These are phyloP conservation scores for Cacoxenus indagator DNA, from an alignment of 2,888 invertebrate species.

Conservation along the genomic window DNA sequence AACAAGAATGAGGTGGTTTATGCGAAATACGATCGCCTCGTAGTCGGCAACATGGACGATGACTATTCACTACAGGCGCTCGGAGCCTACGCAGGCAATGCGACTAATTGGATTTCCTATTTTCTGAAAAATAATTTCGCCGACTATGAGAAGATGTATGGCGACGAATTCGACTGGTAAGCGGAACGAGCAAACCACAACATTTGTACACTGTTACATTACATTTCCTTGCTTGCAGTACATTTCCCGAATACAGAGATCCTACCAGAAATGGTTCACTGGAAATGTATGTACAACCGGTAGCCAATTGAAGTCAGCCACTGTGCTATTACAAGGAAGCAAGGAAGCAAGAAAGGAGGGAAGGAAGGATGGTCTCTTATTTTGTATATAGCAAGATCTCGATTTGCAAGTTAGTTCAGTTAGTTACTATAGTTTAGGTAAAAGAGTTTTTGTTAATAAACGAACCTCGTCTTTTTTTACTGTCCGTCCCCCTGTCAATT, in stretches of 20 bases:
- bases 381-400: no score
- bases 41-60: background rate
- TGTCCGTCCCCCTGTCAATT: background rate
- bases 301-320: no score
- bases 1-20: slow-evolving; percentile 40
- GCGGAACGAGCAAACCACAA: background rate
- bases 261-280: background rate
- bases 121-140: slow-evolving; percentile 28
- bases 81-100: slow-evolving; percentile 45
- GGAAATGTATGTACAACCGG: slow-evolving; percentile 5
- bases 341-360: no score
- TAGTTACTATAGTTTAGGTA: no score
- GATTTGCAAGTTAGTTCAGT: no score
- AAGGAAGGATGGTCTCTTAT: no score
- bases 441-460: no score
- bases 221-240: slow-evolving; percentile 27
- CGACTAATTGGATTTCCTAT: slow-evolving; percentile 44
- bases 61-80: background rate
- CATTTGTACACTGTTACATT: background rate
- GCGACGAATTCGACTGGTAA: slow-evolving; percentile 28
- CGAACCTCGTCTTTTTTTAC: background rate
- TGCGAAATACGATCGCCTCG: slow-evolving; percentile 48
- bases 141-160: background rate
- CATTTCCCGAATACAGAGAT: slow-evolving; percentile 45
- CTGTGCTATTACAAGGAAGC: no score